Percentiles rank a stretch among this genome's conserved stretches.
Evolutionary conservation across 1,140 invertebrate genomes (phyloP).

Genomic region (Brachionus rubens): DNA sequence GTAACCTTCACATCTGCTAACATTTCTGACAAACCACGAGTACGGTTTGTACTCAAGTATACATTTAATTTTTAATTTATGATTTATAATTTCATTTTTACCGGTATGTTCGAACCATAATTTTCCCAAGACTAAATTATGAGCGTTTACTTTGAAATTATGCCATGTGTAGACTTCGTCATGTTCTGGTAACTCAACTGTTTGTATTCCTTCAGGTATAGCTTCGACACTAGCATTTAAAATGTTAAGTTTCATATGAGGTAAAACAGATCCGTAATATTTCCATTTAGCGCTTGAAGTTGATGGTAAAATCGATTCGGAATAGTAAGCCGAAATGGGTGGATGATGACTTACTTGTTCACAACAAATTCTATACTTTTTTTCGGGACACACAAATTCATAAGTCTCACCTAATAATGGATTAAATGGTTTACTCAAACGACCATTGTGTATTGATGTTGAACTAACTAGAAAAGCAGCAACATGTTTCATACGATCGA

Average conservation of each 20-base stretch:
- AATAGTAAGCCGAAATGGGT: conserved; percentile 19
- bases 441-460: conserved; percentile 10
- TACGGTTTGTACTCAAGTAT: conserved; percentile 82
- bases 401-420: conserved; percentile 45
- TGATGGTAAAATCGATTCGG: conserved; percentile 52
- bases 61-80: conserved; percentile 71
- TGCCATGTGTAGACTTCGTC: conserved; percentile 40
- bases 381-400: conserved; percentile 63
- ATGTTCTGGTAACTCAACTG: conserved; percentile 77
- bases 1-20: conserved; percentile 85
- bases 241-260: conserved; percentile 36
- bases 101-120: conserved; percentile 92
- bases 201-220: conserved; percentile 84
- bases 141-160: conserved; percentile 89
- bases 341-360: conserved; percentile 48
- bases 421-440: conserved; percentile 44
- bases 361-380: conserved; percentile 62
- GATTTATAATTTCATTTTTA: conserved; percentile 79
- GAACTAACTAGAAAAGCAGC: conserved; percentile 27
- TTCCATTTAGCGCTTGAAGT: conserved; percentile 13
- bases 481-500: conserved; percentile 50
- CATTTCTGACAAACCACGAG: conserved; percentile 79
- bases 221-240: conserved; percentile 84
- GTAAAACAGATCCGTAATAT: conserved; percentile 26
- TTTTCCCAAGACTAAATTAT: conserved; percentile 93